Evolutionary conservation across 2,888 invertebrate genomes (phyloP).

Genomic region (Teleiodes luculella): DNA sequence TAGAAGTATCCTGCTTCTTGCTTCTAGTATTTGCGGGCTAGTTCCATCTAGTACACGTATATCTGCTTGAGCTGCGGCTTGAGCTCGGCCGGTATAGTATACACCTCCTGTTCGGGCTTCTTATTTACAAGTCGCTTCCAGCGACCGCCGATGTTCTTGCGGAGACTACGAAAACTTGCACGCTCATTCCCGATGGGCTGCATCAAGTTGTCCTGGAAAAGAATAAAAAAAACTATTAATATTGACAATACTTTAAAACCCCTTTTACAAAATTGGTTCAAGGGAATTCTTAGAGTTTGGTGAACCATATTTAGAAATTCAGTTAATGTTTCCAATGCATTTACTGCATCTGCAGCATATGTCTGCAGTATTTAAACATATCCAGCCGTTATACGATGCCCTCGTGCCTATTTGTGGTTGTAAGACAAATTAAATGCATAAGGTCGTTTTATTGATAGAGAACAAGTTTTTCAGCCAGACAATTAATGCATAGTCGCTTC

Average conservation of each 20-base stretch:
- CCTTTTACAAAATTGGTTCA: conserved; percentile 17
- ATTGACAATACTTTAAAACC: conserved; percentile 10
- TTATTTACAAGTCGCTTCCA: conserved; percentile 91
- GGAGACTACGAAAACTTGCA: conserved; percentile 89
- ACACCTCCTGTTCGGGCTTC: conserved; percentile 89
- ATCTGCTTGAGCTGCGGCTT: conserved; percentile 93
- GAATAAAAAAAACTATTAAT: conserved; percentile 44
- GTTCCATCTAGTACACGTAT: conserved; percentile 85
- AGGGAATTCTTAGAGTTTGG: too few relatives aligned
- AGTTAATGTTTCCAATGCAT: conserved; percentile 57
- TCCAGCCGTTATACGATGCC: conserved; percentile 56
- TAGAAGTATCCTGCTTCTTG: conserved; percentile 68
- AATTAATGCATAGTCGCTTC: not conserved
- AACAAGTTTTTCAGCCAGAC: too few relatives aligned
- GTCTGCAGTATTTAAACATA: conserved; percentile 42
- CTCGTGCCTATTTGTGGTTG: conserved; percentile 45
- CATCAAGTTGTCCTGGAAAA: conserved; percentile 87
- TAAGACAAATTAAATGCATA: conserved; percentile 46
- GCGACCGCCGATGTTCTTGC: conserved; percentile 91
- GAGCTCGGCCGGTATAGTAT: conserved; percentile 91
- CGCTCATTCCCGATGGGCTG: conserved; percentile 84
- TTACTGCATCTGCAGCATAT: conserved; percentile 43
- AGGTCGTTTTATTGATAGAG: conserved; percentile 37
- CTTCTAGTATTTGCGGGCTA: conserved; percentile 37
- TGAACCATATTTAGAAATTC: conserved; percentile 45